Evolutionary conservation across 2,888 invertebrate species (phyloP).

Genomic region (Macrophya annulata): DNA sequence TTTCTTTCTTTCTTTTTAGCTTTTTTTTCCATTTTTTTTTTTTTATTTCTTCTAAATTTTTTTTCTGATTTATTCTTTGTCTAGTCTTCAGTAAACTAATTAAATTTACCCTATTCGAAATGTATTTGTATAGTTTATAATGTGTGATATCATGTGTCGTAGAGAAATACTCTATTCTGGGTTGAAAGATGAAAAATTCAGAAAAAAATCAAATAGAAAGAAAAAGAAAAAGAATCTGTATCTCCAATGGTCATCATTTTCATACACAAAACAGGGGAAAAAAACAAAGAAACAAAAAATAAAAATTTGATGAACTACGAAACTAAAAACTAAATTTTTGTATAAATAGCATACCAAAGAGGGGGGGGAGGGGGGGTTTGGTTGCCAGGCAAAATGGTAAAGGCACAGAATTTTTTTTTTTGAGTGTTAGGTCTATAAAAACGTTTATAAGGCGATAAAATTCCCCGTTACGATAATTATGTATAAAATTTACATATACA

Average conservation of each 20-base stretch:
- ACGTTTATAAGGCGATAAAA: conserved; percentile 50
- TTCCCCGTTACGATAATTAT: neutral
- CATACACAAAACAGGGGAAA: neutral
- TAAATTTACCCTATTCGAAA: too few species aligned
- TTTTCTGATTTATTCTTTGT: too few species aligned
- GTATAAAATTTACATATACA: too few species aligned
- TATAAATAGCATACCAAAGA: neutral
- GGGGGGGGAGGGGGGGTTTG: neutral
- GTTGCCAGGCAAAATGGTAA: conserved; percentile 66
- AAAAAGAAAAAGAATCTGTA: too few species aligned
- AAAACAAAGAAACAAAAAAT: neutral
- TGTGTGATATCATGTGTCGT: too few species aligned
- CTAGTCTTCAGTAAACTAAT: too few species aligned
- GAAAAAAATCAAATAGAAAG: too few species aligned
- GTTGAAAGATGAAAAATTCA: too few species aligned
- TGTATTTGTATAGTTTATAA: too few species aligned
- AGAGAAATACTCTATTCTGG: too few species aligned
- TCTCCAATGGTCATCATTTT: too few species aligned
- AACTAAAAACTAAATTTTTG: neutral
- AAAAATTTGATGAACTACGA: neutral
- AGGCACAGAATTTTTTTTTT: conserved; percentile 70
- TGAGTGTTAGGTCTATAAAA: conserved; percentile 68
- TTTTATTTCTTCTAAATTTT: too few species aligned
- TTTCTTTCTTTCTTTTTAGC: neutral
- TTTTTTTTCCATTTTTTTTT: neutral